Evolutionary conservation across 1,140 invertebrate species (phyloP), one percentile per base, ranked within the genome.

Genomic region (Diabrotica virgifera): DNA sequence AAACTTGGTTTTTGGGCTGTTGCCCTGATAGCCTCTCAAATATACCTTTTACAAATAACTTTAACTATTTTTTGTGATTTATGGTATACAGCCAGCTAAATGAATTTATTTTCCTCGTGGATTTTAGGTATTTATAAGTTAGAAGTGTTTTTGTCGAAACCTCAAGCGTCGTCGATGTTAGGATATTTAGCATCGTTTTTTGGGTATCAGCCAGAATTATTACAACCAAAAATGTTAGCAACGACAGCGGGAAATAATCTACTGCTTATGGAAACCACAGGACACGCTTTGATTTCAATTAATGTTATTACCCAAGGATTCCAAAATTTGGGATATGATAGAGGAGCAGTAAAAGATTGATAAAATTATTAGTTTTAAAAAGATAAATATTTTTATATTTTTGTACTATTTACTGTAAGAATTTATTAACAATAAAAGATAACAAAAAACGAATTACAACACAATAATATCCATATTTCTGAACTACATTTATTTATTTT

Each of bases 151-250:
- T 64, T 78, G 52, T 64, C 75, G 6, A 77, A 72, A 71, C 78
- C 78, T 7, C 65, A 67, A 52, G 64, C 77, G 4, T 74, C 75
- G 5, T 72, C 73, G 24, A 59, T 78, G 50, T 59, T 79, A 12
- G 78, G 78, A 0, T 76, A 77, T 59, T 36, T 79, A 5, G 74
- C 70, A 5, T 72, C 75, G 7, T 76, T 79, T 59, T 77, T 79
- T 65, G 77, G 77, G 9, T 79, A 78, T 65, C 76, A 78, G 66
- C 77, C 77, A 2, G 76, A 79, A 65, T 62, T 79, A 37, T 38
- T 78, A 50, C 76, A 77, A 65, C 74, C 77, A 7, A 73, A 74
- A 56, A 73, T 77, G 69, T 67, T 79, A n/a, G 77, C 77, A 36
- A 76, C 71, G 4, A 73, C 75, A 14, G 70, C 72, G 35, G 76